A percentile compares a stretch with the other conserved stretches of the same genome.
phyloP scores from a whole-genome alignment of 2,113 vertebrate species.

The Corythoichthys intestinalis region DNA sequence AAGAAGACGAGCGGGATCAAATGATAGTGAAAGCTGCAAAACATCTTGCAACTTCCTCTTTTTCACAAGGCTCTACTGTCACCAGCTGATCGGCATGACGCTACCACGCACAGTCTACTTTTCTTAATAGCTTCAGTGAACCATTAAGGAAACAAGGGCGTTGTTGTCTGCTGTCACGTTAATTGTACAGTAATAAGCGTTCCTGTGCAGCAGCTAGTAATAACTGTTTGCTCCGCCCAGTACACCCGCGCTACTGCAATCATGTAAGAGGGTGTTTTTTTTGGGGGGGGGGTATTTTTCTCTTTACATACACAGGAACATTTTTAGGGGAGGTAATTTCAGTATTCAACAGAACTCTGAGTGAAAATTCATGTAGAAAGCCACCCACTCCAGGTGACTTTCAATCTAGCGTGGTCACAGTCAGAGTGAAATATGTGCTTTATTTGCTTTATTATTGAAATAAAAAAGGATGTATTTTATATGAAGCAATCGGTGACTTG shows the following conservation, averaged over 20 bases:
- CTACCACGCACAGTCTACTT: background rate
- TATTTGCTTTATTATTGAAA: constrained; percentile 15
- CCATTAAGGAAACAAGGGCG: background rate
- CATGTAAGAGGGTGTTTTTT: constrained; percentile 4
- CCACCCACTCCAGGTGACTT: no score
- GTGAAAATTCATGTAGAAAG: no score
- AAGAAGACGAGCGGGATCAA: constrained; percentile 14
- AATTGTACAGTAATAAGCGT: background rate
- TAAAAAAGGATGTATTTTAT: background rate
- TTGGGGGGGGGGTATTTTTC: background rate
- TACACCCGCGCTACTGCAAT: constrained; percentile 4
- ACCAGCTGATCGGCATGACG: constrained; percentile 39
- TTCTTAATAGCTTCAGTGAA: constrained; percentile 7
- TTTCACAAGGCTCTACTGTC: constrained; percentile 17
- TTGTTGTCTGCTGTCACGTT: background rate
- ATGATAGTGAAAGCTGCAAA: constrained; percentile 3
- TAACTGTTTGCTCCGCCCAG: constrained; percentile 6
- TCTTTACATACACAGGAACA: background rate
- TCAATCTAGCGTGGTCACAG: no score
- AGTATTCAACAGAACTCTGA: no score
- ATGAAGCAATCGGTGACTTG: background rate
- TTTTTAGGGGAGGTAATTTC: no score
- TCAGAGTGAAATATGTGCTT: constrained; percentile 6
- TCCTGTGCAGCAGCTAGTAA: background rate
- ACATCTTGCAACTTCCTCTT: constrained; percentile 10